Base-by-base conservation (phyloP, 2,888 invertebrate genomes). In the Rotaria socialis region DNA sequence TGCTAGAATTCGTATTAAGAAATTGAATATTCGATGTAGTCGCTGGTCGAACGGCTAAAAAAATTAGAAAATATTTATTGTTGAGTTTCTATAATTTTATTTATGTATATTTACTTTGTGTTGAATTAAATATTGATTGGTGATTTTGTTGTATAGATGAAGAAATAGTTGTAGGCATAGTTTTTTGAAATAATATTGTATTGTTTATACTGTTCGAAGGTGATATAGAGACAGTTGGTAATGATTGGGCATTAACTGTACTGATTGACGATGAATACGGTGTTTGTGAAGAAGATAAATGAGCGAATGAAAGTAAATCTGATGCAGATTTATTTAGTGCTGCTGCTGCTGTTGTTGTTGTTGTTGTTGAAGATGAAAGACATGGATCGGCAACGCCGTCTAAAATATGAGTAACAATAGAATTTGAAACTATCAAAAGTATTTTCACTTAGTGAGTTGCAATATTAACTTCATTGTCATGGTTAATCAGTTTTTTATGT, bases 191-290 rank as follows among this genome's bases (percentile, higher is more conserved):
- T 47, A 80, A 24, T n/a, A 47, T 16, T 19, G 80, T 47, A 80
- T 80, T 80, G n/a, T n/a, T 80, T n/a, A 47, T 80, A 80, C 80
- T 80, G 80, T 80, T 80, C 80, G 47, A n/a, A 80, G 80, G 80
- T 80, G 80, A 80, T 47, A 80, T 24, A 80, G 75, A 41, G 8
- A 47, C 7, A 47, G 24, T 80, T n/a, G 80, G 47, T 47, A 80
- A 80, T 47, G 80, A n/a, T 47, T 80, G 80, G 19, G 80, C 47
- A 80, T 80, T 80, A 47, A 80, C 14, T 80, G 75, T 80, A 80
- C 47, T 80, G 10, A 80, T 80, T 24, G 75, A 80, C 24, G 75
- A 43, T 80, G 67, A 67, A 27, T 24, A 35, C 19, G 67, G 35
- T 67, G 67, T 67, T 67, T 67, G 67, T 35, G 67, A 67, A 7